Conservation (phyloP, 2,888 invertebrate genomes). For the Acronicta aceris region DNA sequence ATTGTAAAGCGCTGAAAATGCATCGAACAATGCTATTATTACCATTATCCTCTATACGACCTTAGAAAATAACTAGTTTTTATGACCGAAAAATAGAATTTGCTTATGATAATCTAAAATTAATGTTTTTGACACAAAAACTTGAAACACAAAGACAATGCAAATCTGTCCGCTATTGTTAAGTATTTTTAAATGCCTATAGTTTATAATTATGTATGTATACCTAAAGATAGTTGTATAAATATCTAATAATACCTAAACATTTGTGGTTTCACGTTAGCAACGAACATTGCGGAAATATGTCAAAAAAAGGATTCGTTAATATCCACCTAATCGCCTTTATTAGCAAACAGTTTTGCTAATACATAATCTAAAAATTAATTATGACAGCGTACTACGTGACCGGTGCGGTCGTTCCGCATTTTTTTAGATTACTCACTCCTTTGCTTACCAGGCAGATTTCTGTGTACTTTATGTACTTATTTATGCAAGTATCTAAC, state of each 20-base stretch:
- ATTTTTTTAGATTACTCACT: conserved; percentile 59
- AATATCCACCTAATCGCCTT: conserved; percentile 11
- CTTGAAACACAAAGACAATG: neutral
- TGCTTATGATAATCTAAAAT: neutral
- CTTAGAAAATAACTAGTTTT: conserved; percentile 20
- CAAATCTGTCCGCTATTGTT: neutral
- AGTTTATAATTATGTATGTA: neutral
- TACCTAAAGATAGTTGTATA: too few species aligned
- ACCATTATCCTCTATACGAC: conserved; percentile 33
- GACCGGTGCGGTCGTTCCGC: conserved; percentile 52
- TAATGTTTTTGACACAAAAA: conserved; percentile 5
- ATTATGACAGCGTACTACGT: conserved; percentile 43
- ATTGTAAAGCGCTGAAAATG: conserved; percentile 28
- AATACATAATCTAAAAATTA: conserved; percentile 30
- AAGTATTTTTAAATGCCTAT: neutral
- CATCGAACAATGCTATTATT: conserved; percentile 27
- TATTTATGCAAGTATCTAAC: conserved; percentile 27
- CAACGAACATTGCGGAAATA: neutral
- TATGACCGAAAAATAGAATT: conserved; percentile 9
- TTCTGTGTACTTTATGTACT: conserved; percentile 47
- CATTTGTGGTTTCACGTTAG: neutral
- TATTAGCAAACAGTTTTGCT: conserved; percentile 26
- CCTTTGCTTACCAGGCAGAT: conserved; percentile 45
- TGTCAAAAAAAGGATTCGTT: neutral
- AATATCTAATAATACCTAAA: too few species aligned